Evolutionary conservation across 2,113 vertebrate species (phyloP), one percentile per base, ranked within the genome.

Genomic region (Anser cygnoides): DNA sequence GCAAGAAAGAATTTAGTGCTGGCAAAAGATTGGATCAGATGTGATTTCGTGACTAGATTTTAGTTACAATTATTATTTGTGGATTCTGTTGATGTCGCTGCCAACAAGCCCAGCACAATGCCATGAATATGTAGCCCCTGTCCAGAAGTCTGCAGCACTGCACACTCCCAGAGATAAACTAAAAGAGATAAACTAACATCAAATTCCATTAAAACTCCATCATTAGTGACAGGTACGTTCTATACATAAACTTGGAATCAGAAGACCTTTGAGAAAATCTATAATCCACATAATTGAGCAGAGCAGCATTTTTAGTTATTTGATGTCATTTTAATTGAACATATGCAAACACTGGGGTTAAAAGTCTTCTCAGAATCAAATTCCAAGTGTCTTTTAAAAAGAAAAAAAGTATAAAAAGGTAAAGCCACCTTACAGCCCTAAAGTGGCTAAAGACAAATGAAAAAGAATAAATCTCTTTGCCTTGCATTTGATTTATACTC

Each of bases 1-100:
- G 49, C 65, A 95, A 84, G 72, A 78, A 94, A 72, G 17, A 86
- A 90, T 54, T 52, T 57, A 78, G 63, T 72, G 52, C 62, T 93
- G 88, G 73, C 80, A 95, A 80, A 68, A 88, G 35, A 50, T 1
- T 54, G 54, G 35, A 61, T 49, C 65, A 26, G 26, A 31, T 52
- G 54, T 77, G 80, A 92, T 82, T 90, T 61, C 87, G 18, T 78
- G 49, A 75, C 54, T 49, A 68, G 41, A 43, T 68, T 95, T 95
- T 81, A 87, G 54, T 16, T 57, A 63, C 35, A 59, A 43, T 67
- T 66, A 58, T 66, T 73, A 57, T 75, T 65, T 44, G 77, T 37
- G 44, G 80, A 76, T 84, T 66, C 66, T 73, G 52, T 46, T 71
- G 66, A 65, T 63, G 28, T 4, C 84, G 41, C 49, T 89, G 90